Percentiles rank a stretch among this genome's conserved stretches.
Conservation (phyloP, 37 sponge, comb jelly and placozoan species). For the Petrosia ficiformis region DNA sequence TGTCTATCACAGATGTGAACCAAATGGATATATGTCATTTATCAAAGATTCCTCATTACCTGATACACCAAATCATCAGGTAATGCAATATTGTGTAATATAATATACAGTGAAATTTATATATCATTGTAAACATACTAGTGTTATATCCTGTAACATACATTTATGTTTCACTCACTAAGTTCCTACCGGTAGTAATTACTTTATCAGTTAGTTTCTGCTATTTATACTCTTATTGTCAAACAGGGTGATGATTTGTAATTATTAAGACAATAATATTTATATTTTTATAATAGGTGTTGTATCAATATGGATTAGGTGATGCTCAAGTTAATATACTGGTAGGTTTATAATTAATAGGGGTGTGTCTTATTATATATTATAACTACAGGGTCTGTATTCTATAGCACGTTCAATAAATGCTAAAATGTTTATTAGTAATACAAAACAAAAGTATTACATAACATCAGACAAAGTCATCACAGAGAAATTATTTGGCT, state of each 20-base stretch:
- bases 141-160: no score
- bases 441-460: conserved; percentile 28
- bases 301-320: conserved; percentile 71
- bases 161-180: no score
- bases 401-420: conserved; percentile 55
- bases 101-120: no score
- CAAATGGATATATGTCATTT: conserved; percentile 73
- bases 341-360: conserved; percentile 21
- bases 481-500: conserved; percentile 61
- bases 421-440: conserved; percentile 71
- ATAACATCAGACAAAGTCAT: conserved; percentile 22
- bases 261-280: no score
- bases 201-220: no score
- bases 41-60: conserved; percentile 61
- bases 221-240: no score
- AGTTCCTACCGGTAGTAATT: no score
- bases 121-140: no score
- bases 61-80: conserved; percentile 54
- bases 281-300: conserved; percentile 45
- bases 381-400: conserved; percentile 38
- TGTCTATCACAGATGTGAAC: conserved; percentile 38
- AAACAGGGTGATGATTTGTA: no score
- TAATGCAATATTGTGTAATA: conserved; percentile 1
- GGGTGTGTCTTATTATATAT: not conserved
- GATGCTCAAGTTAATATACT: conserved; percentile 81